Conservation (phyloP, 2,113 vertebrate species). For the Elephantulus edwardii region DNA sequence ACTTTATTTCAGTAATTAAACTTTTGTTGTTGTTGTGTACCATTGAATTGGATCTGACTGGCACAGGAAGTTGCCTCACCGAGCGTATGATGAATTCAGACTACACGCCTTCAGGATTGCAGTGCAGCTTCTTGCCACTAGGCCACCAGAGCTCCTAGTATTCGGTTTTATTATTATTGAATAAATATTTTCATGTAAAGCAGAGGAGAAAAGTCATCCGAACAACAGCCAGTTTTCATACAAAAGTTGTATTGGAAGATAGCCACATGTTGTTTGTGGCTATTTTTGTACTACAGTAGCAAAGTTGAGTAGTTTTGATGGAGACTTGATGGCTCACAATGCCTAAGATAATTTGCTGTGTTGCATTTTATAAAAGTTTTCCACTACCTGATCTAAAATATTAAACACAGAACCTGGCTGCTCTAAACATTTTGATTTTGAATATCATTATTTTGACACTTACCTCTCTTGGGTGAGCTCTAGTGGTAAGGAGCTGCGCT, state of each 20-base stretch:
- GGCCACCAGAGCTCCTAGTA: not conserved
- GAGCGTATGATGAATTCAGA: too few species aligned
- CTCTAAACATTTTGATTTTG: slow-evolving; percentile 34
- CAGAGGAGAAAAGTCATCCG: not conserved
- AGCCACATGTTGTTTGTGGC: not conserved
- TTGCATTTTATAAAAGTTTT: slow-evolving; percentile 38
- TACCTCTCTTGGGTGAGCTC: slow-evolving; percentile 28
- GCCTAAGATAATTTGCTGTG: slow-evolving; percentile 14
- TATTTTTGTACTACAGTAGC: not conserved
- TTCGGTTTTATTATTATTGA: not conserved
- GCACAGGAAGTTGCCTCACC: too few species aligned
- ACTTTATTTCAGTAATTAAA: too few species aligned
- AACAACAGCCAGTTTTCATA: not conserved
- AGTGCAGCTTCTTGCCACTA: too few species aligned
- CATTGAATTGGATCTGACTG: too few species aligned
- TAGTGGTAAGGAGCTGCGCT: too few species aligned
- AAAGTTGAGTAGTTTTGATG: slow-evolving; percentile 14
- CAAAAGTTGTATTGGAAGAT: not conserved
- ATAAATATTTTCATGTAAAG: slow-evolving; percentile 39
- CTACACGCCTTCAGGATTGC: too few species aligned
- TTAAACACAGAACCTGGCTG: slow-evolving; percentile 32
- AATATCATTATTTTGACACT: slow-evolving; percentile 50
- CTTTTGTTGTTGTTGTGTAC: too few species aligned
- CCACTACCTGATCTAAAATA: slow-evolving; percentile 30
- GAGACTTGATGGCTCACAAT: not conserved